Percentiles rank a stretch among this genome's conserved stretches.
Conservation (phyloP, 37 sponge, comb jelly and placozoan species). For the Spongilla lacustris region DNA sequence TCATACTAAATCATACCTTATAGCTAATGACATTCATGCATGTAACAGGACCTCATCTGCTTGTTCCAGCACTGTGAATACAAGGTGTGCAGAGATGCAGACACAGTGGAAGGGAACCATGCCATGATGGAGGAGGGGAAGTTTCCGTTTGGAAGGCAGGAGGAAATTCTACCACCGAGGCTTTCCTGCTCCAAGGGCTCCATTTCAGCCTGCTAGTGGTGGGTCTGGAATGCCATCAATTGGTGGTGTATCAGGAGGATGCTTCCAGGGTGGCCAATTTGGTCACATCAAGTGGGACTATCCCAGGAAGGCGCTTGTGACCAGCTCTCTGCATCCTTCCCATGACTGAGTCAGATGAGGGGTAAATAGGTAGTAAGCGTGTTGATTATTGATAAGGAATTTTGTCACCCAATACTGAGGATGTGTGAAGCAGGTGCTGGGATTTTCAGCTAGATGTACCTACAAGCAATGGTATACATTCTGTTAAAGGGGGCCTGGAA, state of each 20-base stretch:
- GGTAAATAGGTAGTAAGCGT: background rate
- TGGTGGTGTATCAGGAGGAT: background rate
- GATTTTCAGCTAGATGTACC: background rate
- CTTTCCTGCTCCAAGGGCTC: background rate
- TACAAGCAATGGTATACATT: background rate
- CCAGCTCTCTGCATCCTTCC: background rate
- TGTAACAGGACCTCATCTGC: too few relatives aligned
- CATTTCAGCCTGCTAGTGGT: background rate
- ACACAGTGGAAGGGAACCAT: too few relatives aligned
- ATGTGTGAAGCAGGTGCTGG: background rate
- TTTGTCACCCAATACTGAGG: background rate
- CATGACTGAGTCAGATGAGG: background rate
- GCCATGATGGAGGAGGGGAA: too few relatives aligned
- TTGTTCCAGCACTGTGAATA: too few relatives aligned
- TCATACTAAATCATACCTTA: too few relatives aligned
- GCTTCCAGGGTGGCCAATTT: background rate
- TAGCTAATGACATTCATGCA: too few relatives aligned
- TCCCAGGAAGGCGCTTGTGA: background rate
- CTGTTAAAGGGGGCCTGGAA: background rate
- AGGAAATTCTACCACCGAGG: background rate
- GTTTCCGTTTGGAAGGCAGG: background rate
- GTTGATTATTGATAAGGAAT: background rate
- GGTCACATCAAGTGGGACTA: background rate
- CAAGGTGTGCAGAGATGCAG: too few relatives aligned
- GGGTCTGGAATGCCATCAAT: background rate